A percentile compares a stretch with the other conserved stretches of the same genome.
These are phyloP conservation scores for Hydropsyche tenuis DNA, from an alignment of 1,140 invertebrate species.

Conservation along the genomic window DNA sequence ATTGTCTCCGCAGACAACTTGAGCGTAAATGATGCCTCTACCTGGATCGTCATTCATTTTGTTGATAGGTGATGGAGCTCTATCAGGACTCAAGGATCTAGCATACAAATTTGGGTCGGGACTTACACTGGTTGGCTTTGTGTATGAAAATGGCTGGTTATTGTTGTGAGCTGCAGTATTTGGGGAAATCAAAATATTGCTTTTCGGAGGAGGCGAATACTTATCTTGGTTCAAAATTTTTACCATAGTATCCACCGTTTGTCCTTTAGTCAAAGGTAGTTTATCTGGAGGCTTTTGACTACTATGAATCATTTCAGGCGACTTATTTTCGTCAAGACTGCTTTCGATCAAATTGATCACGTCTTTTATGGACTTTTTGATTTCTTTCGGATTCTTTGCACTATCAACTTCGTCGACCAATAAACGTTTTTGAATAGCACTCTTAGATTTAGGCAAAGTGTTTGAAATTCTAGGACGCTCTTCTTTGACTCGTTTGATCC, in stretches of 20 bases:
- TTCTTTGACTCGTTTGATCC: slow-evolving; percentile 52
- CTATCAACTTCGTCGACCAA: slow-evolving; percentile 58
- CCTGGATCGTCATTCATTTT: slow-evolving; percentile 54
- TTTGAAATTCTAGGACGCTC: slow-evolving; percentile 27
- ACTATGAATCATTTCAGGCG: slow-evolving; percentile 69
- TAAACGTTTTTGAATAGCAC: slow-evolving; percentile 55
- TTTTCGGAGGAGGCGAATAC: slow-evolving; percentile 69
- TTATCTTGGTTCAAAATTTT: slow-evolving; percentile 69
- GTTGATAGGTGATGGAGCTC: slow-evolving; percentile 57
- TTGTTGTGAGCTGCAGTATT: slow-evolving; percentile 70
- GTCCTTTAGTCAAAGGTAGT: slow-evolving; percentile 68
- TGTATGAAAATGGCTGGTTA: slow-evolving; percentile 79
- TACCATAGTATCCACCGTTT: slow-evolving; percentile 70
- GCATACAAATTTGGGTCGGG: slow-evolving; percentile 61
- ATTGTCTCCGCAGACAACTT: slow-evolving; percentile 66
- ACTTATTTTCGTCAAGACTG: slow-evolving; percentile 60
- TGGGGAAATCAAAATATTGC: slow-evolving; percentile 67
- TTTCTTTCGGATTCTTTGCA: slow-evolving; percentile 52
- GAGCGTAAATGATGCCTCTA: slow-evolving; percentile 73
- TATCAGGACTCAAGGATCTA: slow-evolving; percentile 59
- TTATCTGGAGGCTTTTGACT: slow-evolving; percentile 71
- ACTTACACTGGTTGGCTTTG: slow-evolving; percentile 63
- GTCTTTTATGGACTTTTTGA: slow-evolving; percentile 59
- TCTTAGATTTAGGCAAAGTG: slow-evolving; percentile 56
- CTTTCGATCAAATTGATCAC: slow-evolving; percentile 60